Conservation (phyloP, 2,113 vertebrate genomes). For the Phalacrocorax carbo region DNA sequence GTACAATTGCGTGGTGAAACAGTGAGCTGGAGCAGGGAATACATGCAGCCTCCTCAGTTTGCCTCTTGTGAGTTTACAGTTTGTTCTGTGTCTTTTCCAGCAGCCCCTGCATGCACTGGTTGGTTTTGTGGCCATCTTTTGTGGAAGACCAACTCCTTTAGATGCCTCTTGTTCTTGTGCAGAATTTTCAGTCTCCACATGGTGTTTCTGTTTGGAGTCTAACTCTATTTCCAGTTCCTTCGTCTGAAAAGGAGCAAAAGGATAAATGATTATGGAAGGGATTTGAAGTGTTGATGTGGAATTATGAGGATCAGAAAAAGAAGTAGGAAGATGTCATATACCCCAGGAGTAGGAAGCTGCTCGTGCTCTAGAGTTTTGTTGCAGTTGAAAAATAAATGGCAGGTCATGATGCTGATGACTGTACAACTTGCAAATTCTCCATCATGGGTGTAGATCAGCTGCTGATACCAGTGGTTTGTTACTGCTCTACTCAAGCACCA, state of each 20-base stretch:
- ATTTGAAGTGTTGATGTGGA: not conserved
- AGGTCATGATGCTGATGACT: not conserved
- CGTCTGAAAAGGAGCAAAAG: constrained; percentile 39
- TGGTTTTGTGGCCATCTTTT: constrained; percentile 76
- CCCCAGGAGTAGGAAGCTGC: not conserved
- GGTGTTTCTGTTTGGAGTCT: constrained; percentile 71
- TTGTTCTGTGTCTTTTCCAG: constrained; percentile 77
- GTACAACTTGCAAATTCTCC: not conserved
- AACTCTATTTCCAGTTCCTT: constrained; percentile 71
- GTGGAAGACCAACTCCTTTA: constrained; percentile 76
- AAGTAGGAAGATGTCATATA: not conserved
- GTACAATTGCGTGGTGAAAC: not conserved
- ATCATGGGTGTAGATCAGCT: not conserved
- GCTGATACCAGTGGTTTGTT: not conserved
- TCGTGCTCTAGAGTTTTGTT: not conserved
- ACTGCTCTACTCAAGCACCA: not conserved
- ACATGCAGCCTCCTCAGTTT: constrained; percentile 68
- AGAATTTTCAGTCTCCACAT: constrained; percentile 70
- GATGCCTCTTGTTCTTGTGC: constrained; percentile 65
- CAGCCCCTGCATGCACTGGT: constrained; percentile 73
- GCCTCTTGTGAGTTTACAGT: constrained; percentile 72
- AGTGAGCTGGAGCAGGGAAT: not conserved
- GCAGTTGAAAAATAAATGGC: not conserved
- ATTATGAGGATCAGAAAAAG: not conserved
- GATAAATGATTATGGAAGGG: not conserved